These are phyloP conservation scores for Eristalinus sepulchralis DNA, from an alignment of 2,888 invertebrate species.

Conservation along the genomic window DNA sequence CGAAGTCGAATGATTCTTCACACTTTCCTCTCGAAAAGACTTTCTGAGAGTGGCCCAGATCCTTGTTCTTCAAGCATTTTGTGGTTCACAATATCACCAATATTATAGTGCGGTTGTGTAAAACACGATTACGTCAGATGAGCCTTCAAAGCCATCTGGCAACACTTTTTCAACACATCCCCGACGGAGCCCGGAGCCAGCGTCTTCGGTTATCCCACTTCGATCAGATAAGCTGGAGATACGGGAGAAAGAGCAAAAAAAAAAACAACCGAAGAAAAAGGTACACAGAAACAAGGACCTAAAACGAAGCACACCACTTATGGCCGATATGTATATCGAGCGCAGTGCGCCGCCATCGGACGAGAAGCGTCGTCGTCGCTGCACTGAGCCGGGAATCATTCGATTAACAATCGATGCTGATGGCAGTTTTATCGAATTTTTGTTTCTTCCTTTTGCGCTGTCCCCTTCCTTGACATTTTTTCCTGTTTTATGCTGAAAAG, in stretches of 20 bases:
- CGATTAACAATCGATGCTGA: constrained; percentile 65
- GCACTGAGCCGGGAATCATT: constrained; percentile 51
- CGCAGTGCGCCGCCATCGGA: background rate
- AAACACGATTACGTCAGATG: no score
- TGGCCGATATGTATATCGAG: constrained; percentile 11
- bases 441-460: background rate
- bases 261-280: constrained; percentile 1
- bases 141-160: background rate
- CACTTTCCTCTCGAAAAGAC: no score
- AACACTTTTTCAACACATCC: background rate
- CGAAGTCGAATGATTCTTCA: no score
- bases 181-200: constrained; percentile 38
- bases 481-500: constrained; percentile 61
- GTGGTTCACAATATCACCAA: no score
- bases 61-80: no score
- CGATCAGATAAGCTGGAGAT: constrained; percentile 57
- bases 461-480: constrained; percentile 2
- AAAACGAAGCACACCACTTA: constrained; percentile 3
- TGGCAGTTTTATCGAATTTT: constrained; percentile 43
- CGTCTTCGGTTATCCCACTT: constrained; percentile 44
- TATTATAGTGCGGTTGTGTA: no score
- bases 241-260: background rate
- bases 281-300: background rate
- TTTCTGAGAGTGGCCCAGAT: no score
- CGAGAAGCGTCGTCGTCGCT: background rate